These are phyloP conservation scores for Pitta sordida DNA, from an alignment of 2,113 vertebrate genomes.

Conservation along the genomic window DNA sequence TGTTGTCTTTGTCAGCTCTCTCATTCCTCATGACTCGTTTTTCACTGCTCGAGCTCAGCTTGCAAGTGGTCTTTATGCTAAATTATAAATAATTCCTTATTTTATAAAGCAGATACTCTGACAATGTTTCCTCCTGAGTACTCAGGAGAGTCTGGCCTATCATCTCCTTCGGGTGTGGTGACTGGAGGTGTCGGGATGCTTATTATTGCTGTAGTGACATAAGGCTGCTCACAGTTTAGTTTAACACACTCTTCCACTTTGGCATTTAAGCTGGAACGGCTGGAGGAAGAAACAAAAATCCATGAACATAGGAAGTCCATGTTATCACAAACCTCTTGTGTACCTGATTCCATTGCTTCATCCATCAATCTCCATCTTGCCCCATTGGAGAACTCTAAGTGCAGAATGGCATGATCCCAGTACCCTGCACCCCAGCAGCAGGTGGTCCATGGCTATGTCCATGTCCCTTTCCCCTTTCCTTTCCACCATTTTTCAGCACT, in stretches of 20 bases:
- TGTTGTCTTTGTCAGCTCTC: constrained; percentile 41
- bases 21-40: constrained; percentile 48
- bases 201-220: constrained; percentile 90
- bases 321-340: accelerated
- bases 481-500: neutral
- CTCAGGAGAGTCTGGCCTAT: constrained; percentile 77
- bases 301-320: neutral
- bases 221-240: constrained; percentile 89
- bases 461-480: neutral
- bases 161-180: constrained; percentile 78
- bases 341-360: neutral
- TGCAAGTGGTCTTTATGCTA: constrained; percentile 55
- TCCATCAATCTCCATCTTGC: neutral
- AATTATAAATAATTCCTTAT: constrained; percentile 57
- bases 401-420: neutral
- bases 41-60: constrained; percentile 40
- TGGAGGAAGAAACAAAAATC: constrained; percentile 62
- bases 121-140: constrained; percentile 88
- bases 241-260: constrained; percentile 90
- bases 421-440: neutral
- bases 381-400: neutral
- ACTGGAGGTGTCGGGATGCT: constrained; percentile 84
- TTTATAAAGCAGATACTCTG: constrained; percentile 92
- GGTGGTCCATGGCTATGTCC: accelerated
- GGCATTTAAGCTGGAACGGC: constrained; percentile 93